These are phyloP conservation scores for Lipophrys pholis DNA, from an alignment of 2,113 vertebrate genomes.

Conservation along the genomic window DNA sequence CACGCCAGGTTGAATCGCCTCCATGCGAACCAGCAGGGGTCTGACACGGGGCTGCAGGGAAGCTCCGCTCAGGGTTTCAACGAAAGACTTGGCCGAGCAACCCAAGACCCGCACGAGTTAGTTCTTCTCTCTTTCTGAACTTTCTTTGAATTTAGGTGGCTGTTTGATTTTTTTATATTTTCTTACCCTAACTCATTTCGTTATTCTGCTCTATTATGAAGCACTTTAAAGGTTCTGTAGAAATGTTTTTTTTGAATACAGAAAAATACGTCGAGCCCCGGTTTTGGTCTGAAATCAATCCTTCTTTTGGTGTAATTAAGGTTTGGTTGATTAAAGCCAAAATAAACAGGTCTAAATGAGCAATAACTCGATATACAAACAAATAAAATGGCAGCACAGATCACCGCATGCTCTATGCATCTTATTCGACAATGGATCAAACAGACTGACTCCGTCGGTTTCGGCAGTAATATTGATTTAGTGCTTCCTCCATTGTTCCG, in stretches of 20 bases:
- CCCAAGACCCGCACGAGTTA: slow-evolving; percentile 93
- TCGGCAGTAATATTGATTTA: not conserved
- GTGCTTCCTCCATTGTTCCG: not conserved
- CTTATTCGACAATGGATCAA: not conserved
- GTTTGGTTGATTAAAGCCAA: no score
- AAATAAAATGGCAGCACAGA: not conserved
- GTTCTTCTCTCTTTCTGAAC: slow-evolving; percentile 62
- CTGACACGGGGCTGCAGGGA: slow-evolving; percentile 82
- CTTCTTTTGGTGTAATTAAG: not conserved
- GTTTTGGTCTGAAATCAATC: not conserved
- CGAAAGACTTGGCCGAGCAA: slow-evolving; percentile 87
- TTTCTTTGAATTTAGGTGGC: not conserved
- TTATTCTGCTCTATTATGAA: not conserved
- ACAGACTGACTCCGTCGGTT: not conserved
- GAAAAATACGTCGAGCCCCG: not conserved
- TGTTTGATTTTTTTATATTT: not conserved
- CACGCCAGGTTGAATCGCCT: slow-evolving; percentile 91
- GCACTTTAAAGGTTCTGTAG: not conserved
- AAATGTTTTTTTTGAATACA: not conserved
- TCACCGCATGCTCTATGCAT: not conserved
- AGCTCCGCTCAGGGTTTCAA: slow-evolving; percentile 80
- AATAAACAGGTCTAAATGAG: not conserved
- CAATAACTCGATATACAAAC: not conserved
- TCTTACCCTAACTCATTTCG: no score
- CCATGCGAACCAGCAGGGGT: slow-evolving; percentile 85